A percentile compares a stretch with the other conserved stretches of the same genome.
phyloP scores from a whole-genome alignment of 2,888 invertebrate genomes.

The Meandrusa payeni region DNA sequence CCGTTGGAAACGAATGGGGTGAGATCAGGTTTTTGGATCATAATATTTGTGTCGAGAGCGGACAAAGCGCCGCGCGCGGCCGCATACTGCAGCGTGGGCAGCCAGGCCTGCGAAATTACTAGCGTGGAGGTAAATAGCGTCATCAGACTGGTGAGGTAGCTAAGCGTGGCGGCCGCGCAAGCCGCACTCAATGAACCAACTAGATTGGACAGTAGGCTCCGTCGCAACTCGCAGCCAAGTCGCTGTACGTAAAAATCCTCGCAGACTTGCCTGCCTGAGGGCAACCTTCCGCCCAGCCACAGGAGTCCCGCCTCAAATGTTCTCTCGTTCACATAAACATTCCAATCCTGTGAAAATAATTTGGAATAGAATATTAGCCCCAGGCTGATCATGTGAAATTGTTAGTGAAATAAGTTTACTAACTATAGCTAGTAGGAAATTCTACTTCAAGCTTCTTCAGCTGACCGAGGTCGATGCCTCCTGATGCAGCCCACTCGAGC shows the following conservation, averaged over 20 bases:
- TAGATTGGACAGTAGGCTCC: constrained; percentile 56
- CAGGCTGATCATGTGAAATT: too few relatives aligned
- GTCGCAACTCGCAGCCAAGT: constrained; percentile 82
- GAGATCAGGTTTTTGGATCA: constrained; percentile 26
- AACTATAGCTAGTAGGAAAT: constrained; percentile 94
- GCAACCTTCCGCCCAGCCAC: constrained; percentile 86
- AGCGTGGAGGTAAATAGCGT: constrained; percentile 44
- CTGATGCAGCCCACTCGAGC: constrained; percentile 96
- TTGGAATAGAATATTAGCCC: too few relatives aligned
- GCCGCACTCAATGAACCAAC: constrained; percentile 29
- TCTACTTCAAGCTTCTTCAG: constrained; percentile 92
- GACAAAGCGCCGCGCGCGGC: constrained; percentile 25
- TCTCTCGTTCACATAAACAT: constrained; percentile 88
- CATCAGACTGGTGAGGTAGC: constrained; percentile 37
- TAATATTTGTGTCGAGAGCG: constrained; percentile 30
- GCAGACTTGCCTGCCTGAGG: constrained; percentile 83
- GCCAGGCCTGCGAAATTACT: constrained; percentile 33
- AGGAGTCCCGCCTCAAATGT: constrained; percentile 87
- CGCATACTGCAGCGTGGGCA: constrained; percentile 32
- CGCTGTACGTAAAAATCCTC: constrained; percentile 93
- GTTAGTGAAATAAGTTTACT: too few relatives aligned
- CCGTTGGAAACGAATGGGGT: constrained; percentile 31
- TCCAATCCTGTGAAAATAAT: constrained; percentile 97
- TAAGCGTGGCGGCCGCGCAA: constrained; percentile 33
- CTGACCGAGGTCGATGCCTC: constrained; percentile 86